phyloP scores from a whole-genome alignment of 1,140 invertebrate species.

The Schlechtendalia chinensis region DNA sequence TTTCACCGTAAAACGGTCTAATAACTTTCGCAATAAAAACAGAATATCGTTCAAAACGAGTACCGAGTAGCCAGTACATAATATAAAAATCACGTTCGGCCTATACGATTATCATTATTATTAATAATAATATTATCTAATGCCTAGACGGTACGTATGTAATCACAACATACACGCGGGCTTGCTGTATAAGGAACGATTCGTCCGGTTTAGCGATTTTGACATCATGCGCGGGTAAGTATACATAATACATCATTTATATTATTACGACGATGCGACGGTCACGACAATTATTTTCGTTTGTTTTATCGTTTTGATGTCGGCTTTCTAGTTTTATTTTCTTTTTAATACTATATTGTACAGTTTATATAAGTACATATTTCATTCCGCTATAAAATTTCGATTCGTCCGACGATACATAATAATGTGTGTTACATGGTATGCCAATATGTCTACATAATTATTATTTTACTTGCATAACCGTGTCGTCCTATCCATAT shows the following conservation, averaged over 20 bases:
- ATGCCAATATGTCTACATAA: neutral
- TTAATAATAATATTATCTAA: conserved; percentile 8
- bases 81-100: neutral
- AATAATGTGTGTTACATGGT: too few species aligned
- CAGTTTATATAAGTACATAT: neutral
- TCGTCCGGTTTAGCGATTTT: conserved; percentile 6
- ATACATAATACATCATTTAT: neutral
- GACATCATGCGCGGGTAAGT: neutral
- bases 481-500: neutral
- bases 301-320: neutral
- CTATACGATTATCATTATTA: too few species aligned
- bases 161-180: too few species aligned
- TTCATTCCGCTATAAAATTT: neutral
- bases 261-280: neutral
- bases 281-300: neutral
- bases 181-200: conserved; percentile 11
- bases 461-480: conserved; percentile 1
- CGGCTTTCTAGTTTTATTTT: conserved; percentile 2
- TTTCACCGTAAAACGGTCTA: neutral
- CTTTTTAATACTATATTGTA: neutral
- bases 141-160: too few species aligned
- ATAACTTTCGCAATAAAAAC: neutral
- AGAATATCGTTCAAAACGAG: neutral
- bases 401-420: too few species aligned
- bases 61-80: neutral